Percentiles rank a stretch among this genome's conserved stretches.
These are phyloP conservation scores for Masticophis lateralis DNA, from an alignment of 2,797 vertebrate genomes.

Conservation along the genomic window DNA sequence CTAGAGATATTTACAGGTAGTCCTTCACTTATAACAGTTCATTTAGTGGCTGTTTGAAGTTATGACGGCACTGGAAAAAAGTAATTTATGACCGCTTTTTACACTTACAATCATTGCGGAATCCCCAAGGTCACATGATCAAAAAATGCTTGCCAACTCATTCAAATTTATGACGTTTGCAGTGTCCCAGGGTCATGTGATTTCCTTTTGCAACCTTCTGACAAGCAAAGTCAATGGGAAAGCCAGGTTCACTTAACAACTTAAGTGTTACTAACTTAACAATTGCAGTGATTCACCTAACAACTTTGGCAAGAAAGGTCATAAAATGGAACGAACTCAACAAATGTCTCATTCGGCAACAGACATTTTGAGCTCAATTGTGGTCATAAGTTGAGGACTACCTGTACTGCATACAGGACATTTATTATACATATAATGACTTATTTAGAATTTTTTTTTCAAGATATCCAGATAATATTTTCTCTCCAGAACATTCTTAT, in stretches of 20 bases:
- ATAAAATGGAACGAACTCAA: neutral
- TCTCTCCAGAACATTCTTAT: neutral
- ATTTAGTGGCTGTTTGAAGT: neutral
- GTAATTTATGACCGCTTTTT: neutral
- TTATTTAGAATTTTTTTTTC: neutral
- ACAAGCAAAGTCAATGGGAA: neutral
- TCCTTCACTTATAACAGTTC: neutral
- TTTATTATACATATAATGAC: neutral
- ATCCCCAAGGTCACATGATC: neutral
- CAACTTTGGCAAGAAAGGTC: neutral
- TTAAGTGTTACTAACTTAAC: neutral
- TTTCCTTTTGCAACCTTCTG: neutral
- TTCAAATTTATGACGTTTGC: neutral
- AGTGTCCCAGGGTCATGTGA: neutral
- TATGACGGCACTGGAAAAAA: neutral
- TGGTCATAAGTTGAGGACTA: neutral
- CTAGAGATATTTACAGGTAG: neutral
- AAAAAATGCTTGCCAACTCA: neutral
- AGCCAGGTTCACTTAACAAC: neutral
- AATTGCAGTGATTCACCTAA: neutral
- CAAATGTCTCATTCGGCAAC: neutral
- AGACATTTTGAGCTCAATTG: neutral
- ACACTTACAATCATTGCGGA: neutral
- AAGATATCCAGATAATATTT: neutral
- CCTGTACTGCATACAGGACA: neutral